phyloP scores from a whole-genome alignment of 2,888 invertebrate species.

The Scaeva pyrastri region DNA sequence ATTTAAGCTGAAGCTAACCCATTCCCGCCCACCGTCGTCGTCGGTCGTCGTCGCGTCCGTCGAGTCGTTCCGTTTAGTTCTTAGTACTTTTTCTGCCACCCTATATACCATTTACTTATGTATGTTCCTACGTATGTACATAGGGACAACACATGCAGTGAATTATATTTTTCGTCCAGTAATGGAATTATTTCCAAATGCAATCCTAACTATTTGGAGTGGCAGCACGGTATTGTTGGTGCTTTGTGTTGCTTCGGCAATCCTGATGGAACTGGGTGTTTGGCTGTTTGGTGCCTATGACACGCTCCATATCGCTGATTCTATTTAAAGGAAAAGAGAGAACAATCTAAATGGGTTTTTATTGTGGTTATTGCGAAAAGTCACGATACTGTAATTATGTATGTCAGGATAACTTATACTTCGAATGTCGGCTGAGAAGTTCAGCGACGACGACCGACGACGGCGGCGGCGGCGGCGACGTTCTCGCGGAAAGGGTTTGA shows the following conservation, averaged over 20 bases:
- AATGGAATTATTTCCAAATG: conserved; percentile 69
- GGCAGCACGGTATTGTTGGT: conserved; percentile 1
- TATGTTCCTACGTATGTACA: no score
- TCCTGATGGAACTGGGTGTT: background rate
- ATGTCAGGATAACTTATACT: conserved; percentile 60
- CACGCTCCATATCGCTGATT: conserved; percentile 54
- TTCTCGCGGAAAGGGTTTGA: no score
- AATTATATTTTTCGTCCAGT: conserved; percentile 34
- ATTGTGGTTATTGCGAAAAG: conserved; percentile 72
- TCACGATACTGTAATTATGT: conserved; percentile 70
- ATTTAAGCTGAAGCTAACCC: conserved; percentile 37
- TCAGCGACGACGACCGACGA: conserved; percentile 13
- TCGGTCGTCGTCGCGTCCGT: no score
- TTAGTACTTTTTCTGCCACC: background rate
- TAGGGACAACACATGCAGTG: background rate
- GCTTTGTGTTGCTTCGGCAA: background rate
- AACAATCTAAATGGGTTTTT: conserved; percentile 71
- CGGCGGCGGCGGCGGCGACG: background rate
- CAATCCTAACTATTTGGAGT: conserved; percentile 65
- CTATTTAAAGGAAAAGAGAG: conserved; percentile 42
- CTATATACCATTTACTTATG: background rate
- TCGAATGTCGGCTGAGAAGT: conserved; percentile 23
- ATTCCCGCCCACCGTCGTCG: no score
- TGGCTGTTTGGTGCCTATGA: conserved; percentile 45
- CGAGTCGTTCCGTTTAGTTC: background rate